Evolutionary conservation across 2,888 invertebrate species (phyloP), one percentile per base, ranked within the genome.

Genomic region (Cosmia trapezina): DNA sequence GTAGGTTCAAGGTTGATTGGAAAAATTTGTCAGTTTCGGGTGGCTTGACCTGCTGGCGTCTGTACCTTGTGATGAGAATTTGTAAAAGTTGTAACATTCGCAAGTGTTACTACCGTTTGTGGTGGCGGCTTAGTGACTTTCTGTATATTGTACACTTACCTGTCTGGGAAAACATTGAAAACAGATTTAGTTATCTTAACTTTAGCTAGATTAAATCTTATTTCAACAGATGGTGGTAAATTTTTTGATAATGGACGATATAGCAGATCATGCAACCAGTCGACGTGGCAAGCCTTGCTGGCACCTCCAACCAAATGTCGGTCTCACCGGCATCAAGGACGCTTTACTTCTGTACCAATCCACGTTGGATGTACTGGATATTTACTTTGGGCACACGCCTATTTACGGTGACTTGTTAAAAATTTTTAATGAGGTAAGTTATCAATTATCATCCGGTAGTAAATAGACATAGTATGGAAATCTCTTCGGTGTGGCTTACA

Each of bases 271-370:
- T 4, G 67, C 33, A 17, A 59, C 33, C 0, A 56, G 37, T 6
- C 74, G 81, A 2, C 83, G 74, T 3, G 80, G 80, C 9, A 79
- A 79, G 28, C 65, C 54, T 0, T 79, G 80, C 54, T 81, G 81
- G 81, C 53, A 81, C 43, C 64, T 57, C 4, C 54, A 64, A n/a
- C 62, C 59, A 9, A 41, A 79, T 19, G 14, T 83, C 14, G 66
- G 74, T 14, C 0, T 70, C 0, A 45, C 7, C 17, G 83, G 76
- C 3, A n/a, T 76, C 28, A 85, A 78, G 11, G 81, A 81, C 14
- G 12, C 62, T 57, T 37, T 74, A 22, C 67, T 81, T 9, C 33
- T 81, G 3, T 9, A 74, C 19, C 80, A 80, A 45, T 43, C 59
- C 9, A 19, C 41, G 37, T 19, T 74, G 65, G 75, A 81, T n/a